Conservation (phyloP, 2,113 vertebrate species). For the Symphodus melops region DNA sequence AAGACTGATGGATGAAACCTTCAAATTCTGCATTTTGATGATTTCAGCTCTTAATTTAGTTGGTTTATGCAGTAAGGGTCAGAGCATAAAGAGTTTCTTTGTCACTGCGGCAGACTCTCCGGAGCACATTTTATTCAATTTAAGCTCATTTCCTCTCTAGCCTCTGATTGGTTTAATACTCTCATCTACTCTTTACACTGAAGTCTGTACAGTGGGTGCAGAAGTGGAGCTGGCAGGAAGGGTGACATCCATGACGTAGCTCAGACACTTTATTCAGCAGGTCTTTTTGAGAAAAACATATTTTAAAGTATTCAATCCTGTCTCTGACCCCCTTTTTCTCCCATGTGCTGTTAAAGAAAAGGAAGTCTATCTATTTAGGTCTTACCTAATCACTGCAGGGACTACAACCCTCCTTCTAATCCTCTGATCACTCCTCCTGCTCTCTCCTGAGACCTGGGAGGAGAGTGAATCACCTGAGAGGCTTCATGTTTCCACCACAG, state of each 20-base stretch:
- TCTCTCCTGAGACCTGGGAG: conserved; percentile 4
- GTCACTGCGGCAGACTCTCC: conserved; percentile 13
- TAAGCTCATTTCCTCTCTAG: conserved; percentile 40
- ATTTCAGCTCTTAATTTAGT: conserved; percentile 19
- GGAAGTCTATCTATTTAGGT: conserved; percentile 68
- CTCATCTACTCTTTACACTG: conserved; percentile 2
- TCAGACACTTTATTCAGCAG: not conserved
- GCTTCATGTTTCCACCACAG: not conserved
- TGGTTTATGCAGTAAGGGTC: not conserved
- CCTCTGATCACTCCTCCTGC: conserved; percentile 66
- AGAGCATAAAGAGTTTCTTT: conserved; percentile 15
- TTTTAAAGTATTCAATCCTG: not conserved
- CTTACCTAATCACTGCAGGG: conserved; percentile 55
- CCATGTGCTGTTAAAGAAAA: conserved; percentile 58
- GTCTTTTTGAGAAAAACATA: not conserved
- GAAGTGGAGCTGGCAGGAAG: not conserved
- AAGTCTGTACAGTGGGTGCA: not conserved
- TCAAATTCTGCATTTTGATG: conserved; percentile 4
- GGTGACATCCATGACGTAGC: not conserved
- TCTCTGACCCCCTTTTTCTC: conserved; percentile 45
- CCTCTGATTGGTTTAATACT: conserved; percentile 30
- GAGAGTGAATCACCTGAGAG: conserved; percentile 14
- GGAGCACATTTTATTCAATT: conserved; percentile 39
- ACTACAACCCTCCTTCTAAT: conserved; percentile 60
- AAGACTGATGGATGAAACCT: not conserved